A percentile compares a stretch with the other conserved stretches of the same genome.
phyloP scores from a whole-genome alignment of 2,797 vertebrate genomes.

The Neomorphus geoffroyi region DNA sequence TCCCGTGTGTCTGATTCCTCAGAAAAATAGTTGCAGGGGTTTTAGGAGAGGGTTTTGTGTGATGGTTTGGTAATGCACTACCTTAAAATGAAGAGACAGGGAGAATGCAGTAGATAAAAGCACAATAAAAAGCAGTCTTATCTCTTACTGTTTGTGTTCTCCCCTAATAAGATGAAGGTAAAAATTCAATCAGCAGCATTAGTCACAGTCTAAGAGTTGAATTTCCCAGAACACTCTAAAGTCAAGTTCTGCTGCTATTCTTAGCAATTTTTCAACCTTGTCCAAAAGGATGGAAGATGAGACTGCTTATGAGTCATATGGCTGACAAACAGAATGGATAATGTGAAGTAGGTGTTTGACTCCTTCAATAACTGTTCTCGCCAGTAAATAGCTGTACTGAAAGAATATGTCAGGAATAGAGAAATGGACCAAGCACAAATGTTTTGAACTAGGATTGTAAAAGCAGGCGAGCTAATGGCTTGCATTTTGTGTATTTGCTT shows the following conservation, averaged over 20 bases:
- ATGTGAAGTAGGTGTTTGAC: slow-evolving; percentile 15
- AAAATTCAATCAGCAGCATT: slow-evolving; percentile 47
- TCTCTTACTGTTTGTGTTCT: background rate
- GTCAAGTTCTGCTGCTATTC: slow-evolving; percentile 61
- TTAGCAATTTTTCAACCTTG: slow-evolving; percentile 61
- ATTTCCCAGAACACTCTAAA: slow-evolving; percentile 15
- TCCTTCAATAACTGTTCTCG: background rate
- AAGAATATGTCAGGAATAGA: background rate
- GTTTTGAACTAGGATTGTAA: background rate
- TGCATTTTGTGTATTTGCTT: background rate
- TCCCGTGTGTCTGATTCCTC: background rate
- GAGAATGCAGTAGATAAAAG: background rate
- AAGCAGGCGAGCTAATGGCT: background rate
- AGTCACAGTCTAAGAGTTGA: slow-evolving; percentile 24
- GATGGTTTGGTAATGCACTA: background rate
- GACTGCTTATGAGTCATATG: slow-evolving; percentile 35
- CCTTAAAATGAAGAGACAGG: background rate
- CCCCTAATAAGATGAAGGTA: background rate
- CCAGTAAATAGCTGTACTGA: background rate
- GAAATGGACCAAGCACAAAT: background rate
- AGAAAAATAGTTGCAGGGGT: background rate
- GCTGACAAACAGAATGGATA: slow-evolving; percentile 46
- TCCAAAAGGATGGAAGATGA: slow-evolving; percentile 32
- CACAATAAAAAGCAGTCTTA: background rate
- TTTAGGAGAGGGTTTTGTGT: background rate